These are phyloP conservation scores for Thymelicus sylvestris DNA, from an alignment of 2,888 invertebrate genomes.

Conservation along the genomic window DNA sequence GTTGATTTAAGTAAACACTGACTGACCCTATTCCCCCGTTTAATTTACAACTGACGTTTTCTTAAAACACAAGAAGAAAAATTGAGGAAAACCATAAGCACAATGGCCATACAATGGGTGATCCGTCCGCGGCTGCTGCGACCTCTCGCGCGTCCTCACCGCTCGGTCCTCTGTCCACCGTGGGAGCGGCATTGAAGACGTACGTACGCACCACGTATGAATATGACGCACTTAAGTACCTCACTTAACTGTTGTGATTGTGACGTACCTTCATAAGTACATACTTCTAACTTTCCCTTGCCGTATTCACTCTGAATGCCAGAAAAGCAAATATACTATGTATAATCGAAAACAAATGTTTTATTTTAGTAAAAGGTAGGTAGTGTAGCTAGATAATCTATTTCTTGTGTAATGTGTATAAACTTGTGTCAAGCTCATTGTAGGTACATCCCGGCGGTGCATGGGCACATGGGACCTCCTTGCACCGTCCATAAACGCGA, in stretches of 20 bases:
- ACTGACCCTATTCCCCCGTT: too few species aligned
- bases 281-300: too few species aligned
- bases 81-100: constrained; percentile 34
- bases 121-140: constrained; percentile 34
- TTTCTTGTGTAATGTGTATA: too few species aligned
- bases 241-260: not conserved
- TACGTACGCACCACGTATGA: not conserved
- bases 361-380: too few species aligned
- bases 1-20: too few species aligned
- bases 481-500: constrained; percentile 11
- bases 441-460: not conserved
- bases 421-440: not conserved
- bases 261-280: not conserved
- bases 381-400: too few species aligned
- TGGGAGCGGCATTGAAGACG: constrained; percentile 71
- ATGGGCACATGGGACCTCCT: not conserved
- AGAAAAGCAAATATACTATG: too few species aligned
- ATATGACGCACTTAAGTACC: not conserved
- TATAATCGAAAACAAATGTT: too few species aligned
- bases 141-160: constrained; percentile 35
- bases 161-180: constrained; percentile 62
- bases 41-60: not conserved
- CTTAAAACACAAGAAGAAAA: not conserved
- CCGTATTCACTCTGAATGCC: too few species aligned
- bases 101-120: constrained; percentile 40